These are phyloP conservation scores for Colletes latitarsis DNA, from an alignment of 1,140 invertebrate genomes.

Conservation along the genomic window DNA sequence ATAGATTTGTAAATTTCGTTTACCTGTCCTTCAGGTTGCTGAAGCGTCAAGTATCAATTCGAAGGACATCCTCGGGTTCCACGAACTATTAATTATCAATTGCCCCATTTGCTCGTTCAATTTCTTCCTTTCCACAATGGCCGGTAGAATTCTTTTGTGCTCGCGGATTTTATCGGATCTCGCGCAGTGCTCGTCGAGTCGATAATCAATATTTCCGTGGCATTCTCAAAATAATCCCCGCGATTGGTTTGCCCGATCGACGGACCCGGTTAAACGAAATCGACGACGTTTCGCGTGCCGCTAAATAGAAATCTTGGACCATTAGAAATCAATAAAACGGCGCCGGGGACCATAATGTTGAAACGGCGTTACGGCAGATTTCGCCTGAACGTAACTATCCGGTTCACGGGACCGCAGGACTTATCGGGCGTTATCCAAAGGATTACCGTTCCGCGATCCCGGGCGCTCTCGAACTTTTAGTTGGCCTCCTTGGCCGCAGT, in stretches of 20 bases:
- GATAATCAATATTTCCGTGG: neutral
- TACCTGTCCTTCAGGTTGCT: too few relatives aligned
- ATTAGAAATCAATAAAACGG: slow-evolving; percentile 21
- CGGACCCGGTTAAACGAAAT: neutral
- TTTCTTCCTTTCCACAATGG: neutral
- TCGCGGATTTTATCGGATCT: neutral
- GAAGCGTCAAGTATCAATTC: too few relatives aligned
- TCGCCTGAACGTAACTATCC: slow-evolving; percentile 4
- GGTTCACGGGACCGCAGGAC: slow-evolving; percentile 43
- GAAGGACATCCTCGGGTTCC: too few relatives aligned
- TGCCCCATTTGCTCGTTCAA: neutral
- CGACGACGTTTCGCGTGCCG: neutral
- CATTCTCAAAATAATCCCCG: neutral
- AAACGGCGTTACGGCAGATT: slow-evolving; percentile 8
- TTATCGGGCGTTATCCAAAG: slow-evolving; percentile 67
- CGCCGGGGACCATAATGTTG: neutral
- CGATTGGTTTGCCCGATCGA: neutral
- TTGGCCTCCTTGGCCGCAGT: slow-evolving; percentile 44
- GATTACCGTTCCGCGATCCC: slow-evolving; percentile 64
- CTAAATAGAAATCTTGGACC: neutral
- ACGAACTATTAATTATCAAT: too few relatives aligned
- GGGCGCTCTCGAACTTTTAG: slow-evolving; percentile 64
- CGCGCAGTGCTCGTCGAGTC: neutral
- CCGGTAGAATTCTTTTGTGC: neutral
- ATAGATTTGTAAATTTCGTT: too few relatives aligned